Conservation (phyloP, 2,113 vertebrate genomes). For the Pongo abelii region DNA sequence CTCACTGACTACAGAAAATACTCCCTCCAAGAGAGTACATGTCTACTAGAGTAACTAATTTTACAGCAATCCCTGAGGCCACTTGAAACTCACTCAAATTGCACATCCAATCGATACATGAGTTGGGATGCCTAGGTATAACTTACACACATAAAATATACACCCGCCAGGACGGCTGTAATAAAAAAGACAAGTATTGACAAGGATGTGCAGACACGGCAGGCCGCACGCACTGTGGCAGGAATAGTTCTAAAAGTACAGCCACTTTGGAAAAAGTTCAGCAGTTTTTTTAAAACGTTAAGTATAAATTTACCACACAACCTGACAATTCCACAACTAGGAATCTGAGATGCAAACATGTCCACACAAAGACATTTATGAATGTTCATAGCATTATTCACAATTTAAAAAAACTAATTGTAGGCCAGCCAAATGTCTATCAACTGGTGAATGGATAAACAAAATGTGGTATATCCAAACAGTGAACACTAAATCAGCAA, state of each 20-base stretch:
- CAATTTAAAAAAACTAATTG: not conserved
- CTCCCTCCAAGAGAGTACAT: not conserved
- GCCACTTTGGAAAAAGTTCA: not conserved
- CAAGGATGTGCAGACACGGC: not conserved
- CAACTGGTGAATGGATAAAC: not conserved
- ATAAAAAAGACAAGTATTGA: not conserved
- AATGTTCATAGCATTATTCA: not conserved
- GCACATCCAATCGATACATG: not conserved
- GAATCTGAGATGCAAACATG: not conserved
- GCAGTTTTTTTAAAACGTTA: not conserved
- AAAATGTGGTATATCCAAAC: not conserved
- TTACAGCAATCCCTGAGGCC: not conserved
- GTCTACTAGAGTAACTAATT: not conserved
- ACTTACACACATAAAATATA: not conserved
- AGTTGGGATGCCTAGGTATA: not conserved
- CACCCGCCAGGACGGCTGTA: not conserved
- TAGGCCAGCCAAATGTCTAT: not conserved
- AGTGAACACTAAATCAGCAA: not conserved
- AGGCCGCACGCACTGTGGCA: not conserved
- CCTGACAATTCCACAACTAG: not conserved
- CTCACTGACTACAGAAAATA: not conserved
- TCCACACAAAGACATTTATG: not conserved
- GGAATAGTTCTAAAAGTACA: not conserved
- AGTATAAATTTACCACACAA: conserved; percentile 6
- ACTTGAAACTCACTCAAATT: not conserved